A percentile compares a stretch with the other conserved stretches of the same genome.
These are phyloP conservation scores for Falco punctatus DNA, from an alignment of 2,113 vertebrate species.

Conservation along the genomic window DNA sequence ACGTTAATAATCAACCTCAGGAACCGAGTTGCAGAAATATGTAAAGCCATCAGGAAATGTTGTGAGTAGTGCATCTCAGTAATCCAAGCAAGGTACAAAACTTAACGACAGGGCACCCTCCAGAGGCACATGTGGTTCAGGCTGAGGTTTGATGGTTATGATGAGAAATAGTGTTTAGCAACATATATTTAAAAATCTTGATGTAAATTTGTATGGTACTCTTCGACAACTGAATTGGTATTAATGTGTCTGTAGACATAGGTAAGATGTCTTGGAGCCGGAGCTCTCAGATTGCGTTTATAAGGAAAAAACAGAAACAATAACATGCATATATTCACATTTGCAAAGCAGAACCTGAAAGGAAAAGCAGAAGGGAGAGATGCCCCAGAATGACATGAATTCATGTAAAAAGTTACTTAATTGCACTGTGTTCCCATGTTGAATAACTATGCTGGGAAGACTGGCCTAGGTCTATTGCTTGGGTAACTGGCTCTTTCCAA, in stretches of 20 bases:
- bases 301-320: not conserved
- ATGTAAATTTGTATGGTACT: not conserved
- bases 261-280: not conserved
- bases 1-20: not conserved
- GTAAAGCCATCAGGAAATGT: not conserved
- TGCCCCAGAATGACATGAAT: not conserved
- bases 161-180: not conserved
- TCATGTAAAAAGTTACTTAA: not conserved
- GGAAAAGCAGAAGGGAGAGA: not conserved
- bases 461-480: not conserved
- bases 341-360: not conserved
- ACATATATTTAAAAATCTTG: not conserved
- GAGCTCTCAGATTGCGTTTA: not conserved
- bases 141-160: not conserved
- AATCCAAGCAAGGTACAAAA: not conserved
- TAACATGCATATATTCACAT: not conserved
- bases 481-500: not conserved
- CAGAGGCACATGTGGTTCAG: not conserved
- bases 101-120: not conserved
- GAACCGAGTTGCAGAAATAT: not conserved
- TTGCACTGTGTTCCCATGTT: not conserved
- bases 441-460: not conserved
- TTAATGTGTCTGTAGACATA: not conserved
- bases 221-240: not conserved
- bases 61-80: not conserved